phyloP scores from a whole-genome alignment of 2,888 invertebrate genomes.

The Fabriciana adippe region DNA sequence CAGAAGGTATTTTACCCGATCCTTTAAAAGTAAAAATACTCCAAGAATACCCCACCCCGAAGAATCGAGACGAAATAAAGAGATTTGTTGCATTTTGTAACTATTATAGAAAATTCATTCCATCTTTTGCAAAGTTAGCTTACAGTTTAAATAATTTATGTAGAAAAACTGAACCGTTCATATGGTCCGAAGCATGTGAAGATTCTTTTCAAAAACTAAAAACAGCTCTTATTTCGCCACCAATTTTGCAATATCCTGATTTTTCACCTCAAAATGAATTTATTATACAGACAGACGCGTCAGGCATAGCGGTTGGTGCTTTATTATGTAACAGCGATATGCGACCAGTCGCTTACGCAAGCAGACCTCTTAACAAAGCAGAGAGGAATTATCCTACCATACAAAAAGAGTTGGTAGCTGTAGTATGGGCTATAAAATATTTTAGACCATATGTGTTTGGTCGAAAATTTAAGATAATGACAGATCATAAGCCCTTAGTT shows the following conservation, averaged over 20 bases:
- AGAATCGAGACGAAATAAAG: constrained; percentile 31
- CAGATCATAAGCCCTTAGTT: constrained; percentile 38
- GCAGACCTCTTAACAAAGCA: constrained; percentile 36
- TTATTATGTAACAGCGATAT: constrained; percentile 33
- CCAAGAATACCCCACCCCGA: background rate
- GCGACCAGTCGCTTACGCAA: constrained; percentile 38
- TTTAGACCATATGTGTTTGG: constrained; percentile 39
- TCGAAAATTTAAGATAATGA: constrained; percentile 31
- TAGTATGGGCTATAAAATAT: constrained; percentile 38
- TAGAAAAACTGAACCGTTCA: constrained; percentile 22
- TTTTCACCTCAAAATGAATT: constrained; percentile 14
- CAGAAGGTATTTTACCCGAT: constrained; percentile 13
- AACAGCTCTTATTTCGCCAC: constrained; percentile 23
- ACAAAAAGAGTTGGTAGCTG: constrained; percentile 36
- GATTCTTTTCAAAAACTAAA: constrained; percentile 21
- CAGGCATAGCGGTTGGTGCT: constrained; percentile 30
- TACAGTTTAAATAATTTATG: constrained; percentile 26
- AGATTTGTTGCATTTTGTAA: constrained; percentile 32
- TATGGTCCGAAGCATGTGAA: constrained; percentile 26
- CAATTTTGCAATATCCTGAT: constrained; percentile 35
- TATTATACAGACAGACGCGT: constrained; percentile 31
- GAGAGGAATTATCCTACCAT: constrained; percentile 37
- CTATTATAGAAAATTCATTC: constrained; percentile 34
- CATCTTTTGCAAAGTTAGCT: constrained; percentile 27
- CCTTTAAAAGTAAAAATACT: constrained; percentile 4